phyloP scores from a whole-genome alignment of 2,797 vertebrate species.

The Gymnoscopelus microlampas region DNA sequence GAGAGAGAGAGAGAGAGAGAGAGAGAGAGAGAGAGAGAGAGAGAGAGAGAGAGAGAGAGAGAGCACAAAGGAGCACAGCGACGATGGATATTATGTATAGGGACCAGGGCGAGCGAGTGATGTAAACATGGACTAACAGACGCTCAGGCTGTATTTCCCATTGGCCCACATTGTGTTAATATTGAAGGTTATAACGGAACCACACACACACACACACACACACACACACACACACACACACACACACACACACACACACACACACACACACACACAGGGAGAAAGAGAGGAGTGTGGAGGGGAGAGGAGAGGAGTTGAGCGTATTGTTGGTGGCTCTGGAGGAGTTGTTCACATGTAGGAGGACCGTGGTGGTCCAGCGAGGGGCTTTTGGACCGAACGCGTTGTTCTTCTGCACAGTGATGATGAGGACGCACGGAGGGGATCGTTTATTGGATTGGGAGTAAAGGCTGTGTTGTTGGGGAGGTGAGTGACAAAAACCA shows the following conservation, averaged over 20 bases:
- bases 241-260: neutral
- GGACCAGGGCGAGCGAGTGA: conserved; percentile 27
- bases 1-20: neutral
- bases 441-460: conserved; percentile 21
- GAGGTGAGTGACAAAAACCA: conserved; percentile 59
- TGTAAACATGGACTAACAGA: conserved; percentile 68
- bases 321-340: conserved; percentile 46
- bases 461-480: conserved; percentile 26
- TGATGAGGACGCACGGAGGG: conserved; percentile 28
- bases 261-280: neutral
- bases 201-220: neutral
- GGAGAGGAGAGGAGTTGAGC: conserved; percentile 57
- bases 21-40: conserved; percentile 3
- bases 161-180: conserved; percentile 53
- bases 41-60: conserved; percentile 10
- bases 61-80: conserved; percentile 67
- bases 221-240: neutral
- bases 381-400: conserved; percentile 24
- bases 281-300: conserved; percentile 35
- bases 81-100: conserved; percentile 10
- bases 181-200: conserved; percentile 40
- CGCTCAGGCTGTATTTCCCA: conserved; percentile 40
- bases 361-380: neutral
- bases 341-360: conserved; percentile 48
- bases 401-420: conserved; percentile 2